Conservation (phyloP, 2,888 invertebrate genomes). For the Lathronympha strigana region DNA sequence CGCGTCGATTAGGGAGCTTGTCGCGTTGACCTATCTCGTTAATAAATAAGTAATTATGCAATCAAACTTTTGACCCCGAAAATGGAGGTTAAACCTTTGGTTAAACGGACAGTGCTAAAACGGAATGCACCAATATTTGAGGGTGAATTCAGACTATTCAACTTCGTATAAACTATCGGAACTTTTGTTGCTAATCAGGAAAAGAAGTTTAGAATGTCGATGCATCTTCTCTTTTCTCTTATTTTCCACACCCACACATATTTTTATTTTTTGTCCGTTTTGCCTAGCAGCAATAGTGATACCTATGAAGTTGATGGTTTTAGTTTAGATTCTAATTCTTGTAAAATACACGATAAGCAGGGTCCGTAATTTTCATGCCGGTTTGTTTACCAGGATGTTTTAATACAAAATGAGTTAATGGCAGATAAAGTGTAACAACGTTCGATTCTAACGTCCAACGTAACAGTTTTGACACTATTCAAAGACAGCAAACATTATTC, state of each 20-base stretch:
- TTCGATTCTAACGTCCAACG: too few relatives aligned
- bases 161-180: background rate
- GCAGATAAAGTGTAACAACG: too few relatives aligned
- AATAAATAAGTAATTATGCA: constrained; percentile 39
- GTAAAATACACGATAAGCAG: too few relatives aligned
- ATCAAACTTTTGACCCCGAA: constrained; percentile 36
- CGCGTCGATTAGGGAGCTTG: constrained; percentile 4
- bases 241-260: too few relatives aligned
- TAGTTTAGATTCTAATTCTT: background rate
- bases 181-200: background rate
- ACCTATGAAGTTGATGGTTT: background rate
- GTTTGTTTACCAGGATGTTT: too few relatives aligned
- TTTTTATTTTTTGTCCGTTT: background rate
- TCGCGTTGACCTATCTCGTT: constrained; percentile 21
- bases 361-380: too few relatives aligned
- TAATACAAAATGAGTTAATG: too few relatives aligned
- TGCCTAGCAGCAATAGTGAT: background rate
- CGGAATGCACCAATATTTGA: background rate
- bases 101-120: background rate
- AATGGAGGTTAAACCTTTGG: constrained; percentile 8
- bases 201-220: too few relatives aligned
- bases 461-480: too few relatives aligned
- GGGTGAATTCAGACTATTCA: background rate
- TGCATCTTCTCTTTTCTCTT: too few relatives aligned
- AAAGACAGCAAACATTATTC: too few relatives aligned